A percentile compares a stretch with the other conserved stretches of the same genome.
Conservation (phyloP, 2,113 vertebrate species). For the Tamias sibiricus region DNA sequence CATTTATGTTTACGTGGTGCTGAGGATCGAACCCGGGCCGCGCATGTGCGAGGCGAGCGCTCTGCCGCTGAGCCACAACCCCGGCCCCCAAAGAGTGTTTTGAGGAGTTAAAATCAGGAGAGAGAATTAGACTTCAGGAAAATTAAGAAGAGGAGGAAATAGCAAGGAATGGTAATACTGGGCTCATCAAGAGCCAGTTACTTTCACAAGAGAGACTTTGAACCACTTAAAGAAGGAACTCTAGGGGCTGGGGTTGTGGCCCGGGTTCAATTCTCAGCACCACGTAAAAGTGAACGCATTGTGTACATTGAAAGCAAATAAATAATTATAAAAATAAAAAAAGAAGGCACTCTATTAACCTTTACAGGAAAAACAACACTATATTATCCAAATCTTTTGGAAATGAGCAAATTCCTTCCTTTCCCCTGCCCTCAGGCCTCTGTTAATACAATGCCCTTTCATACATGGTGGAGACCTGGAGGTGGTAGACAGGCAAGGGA, state of each 20-base stretch:
- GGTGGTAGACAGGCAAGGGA: background rate
- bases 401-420: constrained; percentile 63
- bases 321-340: too few species aligned
- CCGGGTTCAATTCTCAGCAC: too few species aligned
- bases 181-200: constrained; percentile 7
- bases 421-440: background rate
- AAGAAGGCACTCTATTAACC: constrained; percentile 37
- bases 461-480: background rate
- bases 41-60: too few species aligned
- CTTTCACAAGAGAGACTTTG: constrained; percentile 60
- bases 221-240: background rate
- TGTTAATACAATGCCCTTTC: background rate
- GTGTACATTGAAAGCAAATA: too few species aligned
- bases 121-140: background rate
- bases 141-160: background rate
- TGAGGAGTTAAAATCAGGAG: background rate
- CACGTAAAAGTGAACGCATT: too few species aligned
- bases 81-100: background rate
- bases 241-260: too few species aligned
- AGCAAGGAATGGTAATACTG: background rate
- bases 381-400: constrained; percentile 51
- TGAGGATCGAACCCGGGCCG: too few species aligned
- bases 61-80: too few species aligned
- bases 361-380: constrained; percentile 48
- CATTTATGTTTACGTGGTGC: too few species aligned